phyloP scores from a whole-genome alignment of 2,888 invertebrate genomes.

The Cosmia trapezina region DNA sequence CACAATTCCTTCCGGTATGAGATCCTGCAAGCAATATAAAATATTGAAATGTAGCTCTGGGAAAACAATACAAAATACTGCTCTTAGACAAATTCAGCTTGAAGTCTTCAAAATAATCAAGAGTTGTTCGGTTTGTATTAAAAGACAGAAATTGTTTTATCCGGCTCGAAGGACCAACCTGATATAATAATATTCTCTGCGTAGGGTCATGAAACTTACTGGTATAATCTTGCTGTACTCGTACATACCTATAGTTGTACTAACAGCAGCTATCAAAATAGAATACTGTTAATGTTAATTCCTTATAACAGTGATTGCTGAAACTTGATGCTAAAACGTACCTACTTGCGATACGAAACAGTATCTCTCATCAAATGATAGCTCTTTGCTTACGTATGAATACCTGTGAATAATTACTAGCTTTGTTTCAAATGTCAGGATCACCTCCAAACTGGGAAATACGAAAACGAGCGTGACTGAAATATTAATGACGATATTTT shows the following conservation, averaged over 20 bases:
- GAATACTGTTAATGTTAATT: background rate
- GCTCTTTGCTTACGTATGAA: background rate
- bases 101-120: background rate
- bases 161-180: constrained; percentile 10
- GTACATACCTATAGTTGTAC: too few species aligned
- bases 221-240: background rate
- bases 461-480: constrained; percentile 21
- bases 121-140: background rate
- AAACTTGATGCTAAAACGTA: background rate
- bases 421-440: constrained; percentile 39
- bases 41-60: background rate
- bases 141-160: background rate
- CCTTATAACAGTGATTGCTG: background rate
- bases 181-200: background rate
- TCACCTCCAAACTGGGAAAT: constrained; percentile 39
- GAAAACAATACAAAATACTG: background rate
- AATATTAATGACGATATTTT: constrained; percentile 37
- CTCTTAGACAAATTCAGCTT: background rate
- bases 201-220: background rate
- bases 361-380: constrained; percentile 3
- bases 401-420: constrained; percentile 23
- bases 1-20: constrained; percentile 2
- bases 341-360: constrained; percentile 6
- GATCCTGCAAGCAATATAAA: constrained; percentile 1
- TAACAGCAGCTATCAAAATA: background rate